phyloP scores from a whole-genome alignment of 1,140 invertebrate genomes.

The Tribolium madens region DNA sequence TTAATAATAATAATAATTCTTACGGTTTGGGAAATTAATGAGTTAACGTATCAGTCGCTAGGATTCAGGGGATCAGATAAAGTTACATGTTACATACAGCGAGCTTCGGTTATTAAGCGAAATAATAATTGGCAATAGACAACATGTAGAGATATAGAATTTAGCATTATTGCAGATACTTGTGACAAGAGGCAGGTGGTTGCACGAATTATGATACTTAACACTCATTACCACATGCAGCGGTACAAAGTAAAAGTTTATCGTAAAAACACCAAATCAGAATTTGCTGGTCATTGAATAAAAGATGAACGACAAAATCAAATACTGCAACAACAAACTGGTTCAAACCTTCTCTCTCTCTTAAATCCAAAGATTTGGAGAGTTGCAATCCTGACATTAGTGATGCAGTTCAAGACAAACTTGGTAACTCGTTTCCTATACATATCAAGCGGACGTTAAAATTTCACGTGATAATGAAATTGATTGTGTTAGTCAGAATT shows the following conservation, averaged over 20 bases:
- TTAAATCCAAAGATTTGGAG: constrained; percentile 21
- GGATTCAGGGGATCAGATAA: constrained; percentile 3
- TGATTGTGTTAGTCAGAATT: constrained; percentile 27
- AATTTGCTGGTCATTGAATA: constrained; percentile 20
- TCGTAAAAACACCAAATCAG: constrained; percentile 29
- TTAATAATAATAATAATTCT: not conserved
- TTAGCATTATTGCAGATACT: constrained; percentile 11
- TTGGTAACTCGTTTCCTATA: not conserved
- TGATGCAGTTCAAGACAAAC: not conserved
- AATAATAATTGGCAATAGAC: constrained; percentile 22
- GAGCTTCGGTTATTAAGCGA: not conserved
- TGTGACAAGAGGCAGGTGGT: constrained; percentile 31
- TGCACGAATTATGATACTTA: constrained; percentile 22
- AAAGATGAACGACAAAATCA: constrained; percentile 32
- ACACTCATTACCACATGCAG: constrained; percentile 30
- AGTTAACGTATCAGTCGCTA: not conserved
- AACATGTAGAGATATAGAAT: not conserved
- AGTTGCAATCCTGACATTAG: constrained; percentile 1
- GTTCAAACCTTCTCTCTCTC: constrained; percentile 13
- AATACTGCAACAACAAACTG: constrained; percentile 17
- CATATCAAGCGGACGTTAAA: not conserved
- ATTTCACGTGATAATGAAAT: constrained; percentile 14
- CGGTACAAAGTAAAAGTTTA: constrained; percentile 18
- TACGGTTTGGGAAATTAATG: not conserved
- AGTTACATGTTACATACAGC: not conserved